Evolutionary conservation across 2,888 invertebrate species (phyloP).

Genomic region (Eudemis profundana): DNA sequence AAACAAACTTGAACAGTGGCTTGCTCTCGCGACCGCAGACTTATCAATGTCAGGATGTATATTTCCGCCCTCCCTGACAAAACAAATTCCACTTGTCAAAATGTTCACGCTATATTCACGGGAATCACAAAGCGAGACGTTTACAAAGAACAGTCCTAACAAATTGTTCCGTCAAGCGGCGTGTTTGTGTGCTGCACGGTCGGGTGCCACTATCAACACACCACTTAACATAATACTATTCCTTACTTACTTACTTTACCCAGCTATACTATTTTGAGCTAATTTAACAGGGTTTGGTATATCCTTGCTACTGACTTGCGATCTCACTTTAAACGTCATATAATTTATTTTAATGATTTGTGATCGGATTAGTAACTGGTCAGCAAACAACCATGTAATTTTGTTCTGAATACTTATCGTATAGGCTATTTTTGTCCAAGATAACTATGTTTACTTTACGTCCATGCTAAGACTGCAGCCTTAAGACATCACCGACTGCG

Average conservation of each 20-base stretch:
- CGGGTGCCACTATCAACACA: slow-evolving; percentile 63
- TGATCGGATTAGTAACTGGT: too few species aligned
- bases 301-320: too few species aligned
- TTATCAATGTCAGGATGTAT: slow-evolving; percentile 60
- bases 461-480: too few species aligned
- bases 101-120: slow-evolving; percentile 77
- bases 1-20: slow-evolving; percentile 49
- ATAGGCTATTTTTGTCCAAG: too few species aligned
- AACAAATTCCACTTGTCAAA: slow-evolving; percentile 82
- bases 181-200: slow-evolving; percentile 71
- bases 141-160: slow-evolving; percentile 79
- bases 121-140: slow-evolving; percentile 78
- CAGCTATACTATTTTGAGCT: neutral
- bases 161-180: slow-evolving; percentile 77
- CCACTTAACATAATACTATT: slow-evolving; percentile 29
- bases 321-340: too few species aligned
- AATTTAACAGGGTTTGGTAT: neutral
- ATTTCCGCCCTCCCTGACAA: slow-evolving; percentile 64
- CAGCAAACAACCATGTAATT: too few species aligned
- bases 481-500: too few species aligned
- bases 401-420: too few species aligned
- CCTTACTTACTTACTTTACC: slow-evolving; percentile 24
- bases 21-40: slow-evolving; percentile 56
- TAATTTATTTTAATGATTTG: too few species aligned
- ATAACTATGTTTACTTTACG: too few species aligned